Conservation (phyloP, 2,797 vertebrate species). For the Xiphorhynchus erythropygius region DNA sequence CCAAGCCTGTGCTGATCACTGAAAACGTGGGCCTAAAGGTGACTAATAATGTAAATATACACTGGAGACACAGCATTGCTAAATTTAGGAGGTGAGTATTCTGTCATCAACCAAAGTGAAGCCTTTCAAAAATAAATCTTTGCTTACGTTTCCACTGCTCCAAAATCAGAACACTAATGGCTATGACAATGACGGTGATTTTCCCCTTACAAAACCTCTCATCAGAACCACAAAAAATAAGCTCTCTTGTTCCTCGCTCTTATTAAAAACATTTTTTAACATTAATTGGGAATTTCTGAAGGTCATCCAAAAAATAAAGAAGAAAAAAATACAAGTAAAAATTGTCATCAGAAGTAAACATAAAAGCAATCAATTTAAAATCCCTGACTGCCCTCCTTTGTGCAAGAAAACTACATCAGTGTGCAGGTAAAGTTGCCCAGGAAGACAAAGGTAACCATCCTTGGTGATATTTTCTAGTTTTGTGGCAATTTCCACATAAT, state of each 20-base stretch:
- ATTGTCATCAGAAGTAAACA: constrained; percentile 9
- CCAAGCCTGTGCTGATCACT: background rate
- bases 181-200: background rate
- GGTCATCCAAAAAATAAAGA: background rate
- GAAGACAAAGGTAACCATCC: background rate
- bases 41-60: background rate
- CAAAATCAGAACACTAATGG: background rate
- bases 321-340: background rate
- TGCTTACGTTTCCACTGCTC: background rate
- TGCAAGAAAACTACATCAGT: background rate
- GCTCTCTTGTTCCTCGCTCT: background rate
- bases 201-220: background rate
- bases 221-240: background rate
- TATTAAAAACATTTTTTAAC: background rate
- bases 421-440: background rate
- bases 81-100: background rate
- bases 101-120: background rate
- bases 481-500: background rate
- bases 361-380: background rate
- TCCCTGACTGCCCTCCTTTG: background rate
- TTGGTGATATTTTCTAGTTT: background rate
- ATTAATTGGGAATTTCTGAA: background rate
- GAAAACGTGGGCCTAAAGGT: background rate
- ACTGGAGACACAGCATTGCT: background rate
- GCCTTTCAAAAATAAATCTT: background rate